A percentile compares a stretch with the other conserved stretches of the same genome.
Conservation (phyloP, 2,113 vertebrate species). For the Psephotus haematonotus region DNA sequence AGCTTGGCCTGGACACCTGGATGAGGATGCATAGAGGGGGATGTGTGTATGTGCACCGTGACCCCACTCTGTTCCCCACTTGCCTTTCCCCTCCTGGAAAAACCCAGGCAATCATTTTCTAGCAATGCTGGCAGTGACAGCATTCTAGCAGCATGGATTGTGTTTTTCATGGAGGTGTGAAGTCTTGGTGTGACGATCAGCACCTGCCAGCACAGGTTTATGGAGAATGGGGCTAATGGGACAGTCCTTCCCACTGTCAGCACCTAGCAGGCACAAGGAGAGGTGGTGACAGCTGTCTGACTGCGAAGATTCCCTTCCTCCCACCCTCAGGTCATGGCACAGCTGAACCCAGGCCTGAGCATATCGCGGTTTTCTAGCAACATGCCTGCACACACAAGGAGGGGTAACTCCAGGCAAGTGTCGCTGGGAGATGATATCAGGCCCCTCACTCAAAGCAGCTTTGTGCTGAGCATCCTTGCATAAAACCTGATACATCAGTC, state of each 20-base stretch:
- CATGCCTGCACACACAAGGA: background rate
- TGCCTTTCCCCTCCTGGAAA: background rate
- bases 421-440: background rate
- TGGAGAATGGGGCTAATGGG: background rate
- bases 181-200: background rate
- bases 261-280: background rate
- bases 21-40: background rate
- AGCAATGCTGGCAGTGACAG: background rate
- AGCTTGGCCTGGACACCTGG: accelerated
- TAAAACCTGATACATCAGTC: background rate
- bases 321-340: background rate
- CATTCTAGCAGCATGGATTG: background rate
- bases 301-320: background rate
- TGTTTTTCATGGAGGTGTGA: background rate
- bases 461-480: background rate
- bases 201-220: background rate
- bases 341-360: background rate
- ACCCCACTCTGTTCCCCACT: background rate
- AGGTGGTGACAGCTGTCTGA: background rate
- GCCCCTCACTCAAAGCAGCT: background rate
- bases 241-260: background rate
- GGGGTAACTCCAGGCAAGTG: background rate
- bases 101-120: background rate
- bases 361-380: background rate
- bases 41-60: accelerated